Base-by-base conservation (phyloP, 2,113 vertebrate species). In the Oreochromis tanganicae region DNA sequence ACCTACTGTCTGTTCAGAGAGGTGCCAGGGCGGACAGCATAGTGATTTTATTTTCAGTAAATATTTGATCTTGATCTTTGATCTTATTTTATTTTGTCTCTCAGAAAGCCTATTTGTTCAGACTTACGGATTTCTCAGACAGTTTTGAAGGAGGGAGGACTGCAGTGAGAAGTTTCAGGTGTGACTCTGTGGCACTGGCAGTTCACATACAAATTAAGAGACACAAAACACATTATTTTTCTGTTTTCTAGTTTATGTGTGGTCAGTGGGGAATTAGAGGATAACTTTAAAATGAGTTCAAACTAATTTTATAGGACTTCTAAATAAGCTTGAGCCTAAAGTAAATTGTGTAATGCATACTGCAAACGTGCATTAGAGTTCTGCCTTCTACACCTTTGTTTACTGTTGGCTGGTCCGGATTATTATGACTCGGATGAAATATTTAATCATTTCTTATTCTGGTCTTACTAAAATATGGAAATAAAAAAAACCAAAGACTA, bases 381-480 rank as follows among this genome's bases (percentile, higher is more conserved):
- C 5, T 88, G 54, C 36, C 4, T 52, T 80, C 56, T n/a, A 52
- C 27, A 78, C 27, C 73, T 34, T 41, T 63, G 81, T 61, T 86
- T 86, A 16, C 13, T 43, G 19, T 88, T 55, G 73, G 86, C 85
- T 48, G 81, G 27, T 46, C 8, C 38, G 24, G 14, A 34, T 68
- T 68, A 52, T 73, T 71, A 83, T 48, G 32, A 19, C 24, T 61
- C 34, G 6, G 46, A 85, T 0, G 34, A 81, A 52, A 16, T 38
- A 78, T 75, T 88, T 32, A 82, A 89, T 57, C 38, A 34, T n/a
- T 52, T 89, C 19, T 21, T 57, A 50, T 52, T 46, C 10, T 78
- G 29, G 10, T 32, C 32, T 84, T 41, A n/a, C 7, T 79, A 52
- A 79, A 89, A 84, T 59, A n/a, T 88, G 7, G 48, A 9, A 87